These are phyloP conservation scores for Varroa destructor DNA, from an alignment of 1,140 invertebrate genomes.

Conservation along the genomic window DNA sequence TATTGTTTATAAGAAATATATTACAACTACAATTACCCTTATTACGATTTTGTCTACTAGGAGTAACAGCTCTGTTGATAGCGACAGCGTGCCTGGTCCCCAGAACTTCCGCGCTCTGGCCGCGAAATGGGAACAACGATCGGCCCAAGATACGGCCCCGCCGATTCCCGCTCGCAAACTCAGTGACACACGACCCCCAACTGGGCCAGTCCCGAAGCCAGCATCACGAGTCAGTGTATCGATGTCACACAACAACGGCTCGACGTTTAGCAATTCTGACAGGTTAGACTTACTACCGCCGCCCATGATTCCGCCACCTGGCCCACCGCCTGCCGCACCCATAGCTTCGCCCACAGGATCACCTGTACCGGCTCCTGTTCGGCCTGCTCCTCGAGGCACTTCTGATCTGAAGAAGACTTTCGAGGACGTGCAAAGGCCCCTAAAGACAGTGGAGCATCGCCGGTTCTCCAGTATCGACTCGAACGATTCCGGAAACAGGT, in stretches of 20 bases:
- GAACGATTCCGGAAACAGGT: slow-evolving; percentile 25
- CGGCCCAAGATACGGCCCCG: slow-evolving; percentile 27
- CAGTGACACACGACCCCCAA: slow-evolving; percentile 2
- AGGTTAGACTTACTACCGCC: too few species aligned
- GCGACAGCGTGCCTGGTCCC: slow-evolving; percentile 32
- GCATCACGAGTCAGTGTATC: slow-evolving; percentile 5
- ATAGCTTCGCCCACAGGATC: background rate
- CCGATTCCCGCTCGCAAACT: slow-evolving; percentile 19
- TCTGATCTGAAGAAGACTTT: slow-evolving; percentile 50
- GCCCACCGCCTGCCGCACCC: background rate
- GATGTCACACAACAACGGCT: background rate
- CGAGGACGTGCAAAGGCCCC: slow-evolving; percentile 44
- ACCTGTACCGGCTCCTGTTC: background rate
- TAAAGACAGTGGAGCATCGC: slow-evolving; percentile 32
- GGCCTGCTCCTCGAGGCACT: slow-evolving; percentile 27
- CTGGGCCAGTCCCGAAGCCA: background rate
- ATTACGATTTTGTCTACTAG: background rate
- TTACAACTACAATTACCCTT: too few species aligned
- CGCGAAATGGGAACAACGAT: slow-evolving; percentile 41
- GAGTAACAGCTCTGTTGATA: background rate
- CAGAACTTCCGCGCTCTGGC: slow-evolving; percentile 41
- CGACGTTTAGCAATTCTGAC: background rate
- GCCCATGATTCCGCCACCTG: background rate
- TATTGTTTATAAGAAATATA: too few species aligned
- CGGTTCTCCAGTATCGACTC: slow-evolving; percentile 28